A percentile compares a stretch with the other conserved stretches of the same genome.
phyloP scores from a whole-genome alignment of 2,888 invertebrate species.

The Tupiocoris notatus region DNA sequence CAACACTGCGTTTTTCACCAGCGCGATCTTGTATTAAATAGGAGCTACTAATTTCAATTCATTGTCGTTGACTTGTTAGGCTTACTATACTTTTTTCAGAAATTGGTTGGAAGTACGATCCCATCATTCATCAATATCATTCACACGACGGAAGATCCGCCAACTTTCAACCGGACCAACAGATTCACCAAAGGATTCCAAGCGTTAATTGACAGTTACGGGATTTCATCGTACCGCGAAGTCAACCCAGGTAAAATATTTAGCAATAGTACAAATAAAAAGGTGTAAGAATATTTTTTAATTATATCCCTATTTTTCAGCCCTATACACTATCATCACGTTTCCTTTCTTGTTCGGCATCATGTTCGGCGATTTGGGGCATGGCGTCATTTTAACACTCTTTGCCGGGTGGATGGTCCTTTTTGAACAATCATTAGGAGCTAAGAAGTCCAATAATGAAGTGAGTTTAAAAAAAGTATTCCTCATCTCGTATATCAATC shows the following conservation, averaged over 20 bases:
- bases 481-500: no score
- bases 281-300: background rate
- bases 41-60: background rate
- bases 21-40: background rate
- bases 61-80: background rate
- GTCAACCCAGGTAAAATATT: constrained; percentile 81
- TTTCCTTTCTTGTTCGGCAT: constrained; percentile 64
- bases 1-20: no score
- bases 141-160: constrained; percentile 72
- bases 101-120: constrained; percentile 78
- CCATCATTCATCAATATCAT: constrained; percentile 67
- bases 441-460: constrained; percentile 67
- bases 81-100: constrained; percentile 55
- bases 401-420: constrained; percentile 80
- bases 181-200: constrained; percentile 92
- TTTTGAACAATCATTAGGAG: constrained; percentile 72
- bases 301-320: constrained; percentile 55
- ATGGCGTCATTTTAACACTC: constrained; percentile 72
- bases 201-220: constrained; percentile 88
- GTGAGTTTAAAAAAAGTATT: no score
- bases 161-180: constrained; percentile 88
- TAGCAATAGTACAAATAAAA: no score
- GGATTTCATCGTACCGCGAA: constrained; percentile 87
- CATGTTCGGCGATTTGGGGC: constrained; percentile 65
- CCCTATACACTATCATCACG: constrained; percentile 60